Evolutionary conservation across 2,113 vertebrate genomes (phyloP), one percentile per base, ranked within the genome.

Genomic region (Nerophis ophidion): DNA sequence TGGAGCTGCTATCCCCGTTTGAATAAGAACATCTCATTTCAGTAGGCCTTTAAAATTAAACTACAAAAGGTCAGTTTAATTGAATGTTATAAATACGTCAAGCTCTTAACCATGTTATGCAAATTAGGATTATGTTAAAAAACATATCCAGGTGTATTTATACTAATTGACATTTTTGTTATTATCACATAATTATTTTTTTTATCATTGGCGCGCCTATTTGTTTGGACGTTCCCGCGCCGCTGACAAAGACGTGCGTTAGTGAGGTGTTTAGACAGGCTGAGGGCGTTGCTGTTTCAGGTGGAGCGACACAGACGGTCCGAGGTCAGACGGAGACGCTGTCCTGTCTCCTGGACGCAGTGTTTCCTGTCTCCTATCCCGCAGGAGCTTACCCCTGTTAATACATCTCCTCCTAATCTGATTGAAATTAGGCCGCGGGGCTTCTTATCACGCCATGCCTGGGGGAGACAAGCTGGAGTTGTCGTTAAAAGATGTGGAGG

Each of bases 221-320:
- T 53, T 65, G 71, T 53, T 60, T 62, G 46, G 7, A 50, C 51
- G 68, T 71, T 61, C 66, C 59, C 47, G 68, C 5, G 69, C 45
- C 16, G 42, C 53, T 60, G 66, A 71, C 66, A 62, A 60, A 68
- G 77, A 80, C 17, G 48, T 60, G 60, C 58, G 61, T 66, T 59
- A 4, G 45, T 48, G 10, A 10, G 2, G 2, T 74, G 78, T 85
- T 81, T 74, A 8, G 60, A 80, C 74, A 74, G 76, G 61, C 74
- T 4, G 7, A 45, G 38, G 62, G 33, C 54, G 63, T 66, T 83
- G 83, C 81, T 83, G 76, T 72, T 83, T 81, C 81, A 85, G 83
- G 81, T 80, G 81, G 60, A 74, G 12, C 72, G 12, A 65, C 74
- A 53, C 78, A 81, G 80, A 72, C 74, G 56, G 71, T 61, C 60